These are phyloP conservation scores for Stenoptilia bipunctidactyla DNA, from an alignment of 2,888 invertebrate species.

Conservation along the genomic window DNA sequence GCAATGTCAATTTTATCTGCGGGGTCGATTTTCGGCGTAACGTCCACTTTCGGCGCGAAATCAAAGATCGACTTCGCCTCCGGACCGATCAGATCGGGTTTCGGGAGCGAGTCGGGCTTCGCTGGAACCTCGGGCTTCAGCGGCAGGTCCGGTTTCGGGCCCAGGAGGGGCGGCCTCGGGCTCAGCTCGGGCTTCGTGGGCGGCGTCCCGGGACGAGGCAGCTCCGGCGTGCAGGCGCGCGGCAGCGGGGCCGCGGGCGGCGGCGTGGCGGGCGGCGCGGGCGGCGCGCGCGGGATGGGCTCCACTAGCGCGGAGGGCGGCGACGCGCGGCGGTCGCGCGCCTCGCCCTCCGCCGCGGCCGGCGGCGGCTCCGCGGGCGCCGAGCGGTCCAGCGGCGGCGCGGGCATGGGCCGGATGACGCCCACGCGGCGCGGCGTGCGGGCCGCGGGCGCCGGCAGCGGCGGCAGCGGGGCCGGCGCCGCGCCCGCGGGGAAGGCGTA, in stretches of 20 bases:
- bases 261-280: constrained; percentile 20
- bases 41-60: not conserved
- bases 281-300: constrained; percentile 35
- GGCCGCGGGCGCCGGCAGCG: constrained; percentile 42
- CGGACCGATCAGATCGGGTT: not conserved
- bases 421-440: constrained; percentile 65
- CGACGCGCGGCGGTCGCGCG: constrained; percentile 22
- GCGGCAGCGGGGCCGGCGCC: constrained; percentile 41
- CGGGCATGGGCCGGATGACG: constrained; percentile 64
- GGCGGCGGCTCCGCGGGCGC: constrained; percentile 37
- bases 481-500: constrained; percentile 67
- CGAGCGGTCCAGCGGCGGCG: constrained; percentile 36
- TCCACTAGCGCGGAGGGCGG: constrained; percentile 54
- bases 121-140: not conserved
- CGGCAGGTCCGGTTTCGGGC: not conserved
- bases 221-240: constrained; percentile 11
- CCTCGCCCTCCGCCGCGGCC: constrained; percentile 22
- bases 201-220: constrained; percentile 18
- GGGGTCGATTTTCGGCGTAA: not conserved
- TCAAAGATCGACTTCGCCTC: not conserved
- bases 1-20: not conserved
- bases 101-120: not conserved
- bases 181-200: constrained; percentile 1
- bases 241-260: constrained; percentile 20
- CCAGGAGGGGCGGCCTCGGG: not conserved